Evolutionary conservation across 2,113 vertebrate genomes (phyloP).

Genomic region (Petaurus breviceps): DNA sequence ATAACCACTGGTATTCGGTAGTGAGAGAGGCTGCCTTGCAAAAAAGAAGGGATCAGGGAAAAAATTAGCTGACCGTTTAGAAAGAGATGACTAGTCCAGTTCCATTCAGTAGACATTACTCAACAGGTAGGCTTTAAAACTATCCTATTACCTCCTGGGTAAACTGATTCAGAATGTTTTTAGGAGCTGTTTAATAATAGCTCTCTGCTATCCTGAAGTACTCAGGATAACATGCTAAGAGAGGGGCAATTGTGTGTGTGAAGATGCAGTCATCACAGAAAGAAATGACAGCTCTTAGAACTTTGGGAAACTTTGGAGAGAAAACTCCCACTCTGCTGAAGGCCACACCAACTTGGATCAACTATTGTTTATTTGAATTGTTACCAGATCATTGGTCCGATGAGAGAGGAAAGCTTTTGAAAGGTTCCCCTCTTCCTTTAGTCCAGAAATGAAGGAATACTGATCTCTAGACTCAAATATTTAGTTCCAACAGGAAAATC

Average conservation of each 20-base stretch:
- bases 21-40: constrained; percentile 5
- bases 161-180: background rate
- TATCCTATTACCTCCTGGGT: background rate
- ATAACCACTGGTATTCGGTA: background rate
- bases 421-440: background rate
- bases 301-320: background rate
- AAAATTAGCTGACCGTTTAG: background rate
- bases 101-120: background rate
- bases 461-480: background rate
- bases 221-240: background rate
- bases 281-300: background rate
- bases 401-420: background rate
- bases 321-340: background rate
- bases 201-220: background rate
- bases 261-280: background rate
- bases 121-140: background rate
- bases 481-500: background rate
- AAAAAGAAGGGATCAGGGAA: background rate
- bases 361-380: background rate
- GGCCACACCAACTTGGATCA: background rate
- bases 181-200: background rate
- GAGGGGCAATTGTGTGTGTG: background rate
- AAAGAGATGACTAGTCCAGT: background rate
- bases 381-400: background rate
- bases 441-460: background rate